Evolutionary conservation across 2,888 invertebrate genomes (phyloP), one percentile per base, ranked within the genome.

Genomic region (Anoncus sp.): DNA sequence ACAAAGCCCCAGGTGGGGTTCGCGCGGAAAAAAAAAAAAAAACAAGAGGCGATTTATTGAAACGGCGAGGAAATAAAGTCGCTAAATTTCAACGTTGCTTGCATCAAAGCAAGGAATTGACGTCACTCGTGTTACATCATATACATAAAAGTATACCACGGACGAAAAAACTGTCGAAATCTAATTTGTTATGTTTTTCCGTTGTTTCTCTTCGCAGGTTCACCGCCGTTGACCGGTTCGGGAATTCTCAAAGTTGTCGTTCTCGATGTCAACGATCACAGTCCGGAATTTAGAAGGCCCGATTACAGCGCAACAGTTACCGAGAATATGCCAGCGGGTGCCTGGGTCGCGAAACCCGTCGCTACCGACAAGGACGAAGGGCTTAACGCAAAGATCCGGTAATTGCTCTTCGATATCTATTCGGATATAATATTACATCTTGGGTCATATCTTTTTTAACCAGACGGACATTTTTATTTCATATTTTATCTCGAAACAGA

Each of bases 261-360:
- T 10, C 96, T 97, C 92, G 99, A 99, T 91, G 96, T 97, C 73
- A 98, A 98, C 91, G 98, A 98, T 90, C 97, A 98, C 90, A 95
- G 95, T 83, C 98, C 98, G 0, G 95, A 96, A 85, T 98, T 98
- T 90, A 95, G 95, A 85, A 93, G 96, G 67, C 96, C 96, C 87
- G 95, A 95, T 70, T 98, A 98, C 89, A 94, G 94, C 83, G 95
- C 96, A 0, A 93, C 92, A 60, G 95, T 98, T 0, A 93, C 94
- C 82, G 99, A 99, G 92, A 98, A 98, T 90, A 92, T 95, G 66
- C 94, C 96, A 1, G 90, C 95, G 16, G 96, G 96, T 27, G 96
- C 97, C 0, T 93, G 94, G 86, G 96, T 98, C 2, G 92, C 97
- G 9, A 94, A 94, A 75, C 96, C 98, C 0, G 92, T 93, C 74